Conservation (phyloP, 2,888 invertebrate genomes). For the Listrodromus nycthemerus region DNA sequence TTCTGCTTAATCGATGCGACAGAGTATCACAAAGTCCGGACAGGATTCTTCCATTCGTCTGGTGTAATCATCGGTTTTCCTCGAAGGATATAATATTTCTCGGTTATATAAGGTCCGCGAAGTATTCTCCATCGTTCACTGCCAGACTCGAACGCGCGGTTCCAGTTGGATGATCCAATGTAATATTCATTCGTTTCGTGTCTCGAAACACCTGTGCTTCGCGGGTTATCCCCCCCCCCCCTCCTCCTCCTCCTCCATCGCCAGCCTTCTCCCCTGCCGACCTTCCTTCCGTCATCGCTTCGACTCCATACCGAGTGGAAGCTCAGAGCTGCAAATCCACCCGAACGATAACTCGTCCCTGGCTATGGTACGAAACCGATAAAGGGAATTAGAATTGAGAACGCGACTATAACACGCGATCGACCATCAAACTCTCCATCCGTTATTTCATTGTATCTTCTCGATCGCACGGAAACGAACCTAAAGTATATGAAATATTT, state of each 20-base stretch:
- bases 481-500: background rate
- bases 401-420: conserved; percentile 12
- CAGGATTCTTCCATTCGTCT: background rate
- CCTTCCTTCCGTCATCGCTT: background rate
- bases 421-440: background rate
- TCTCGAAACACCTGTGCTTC: conserved; percentile 32
- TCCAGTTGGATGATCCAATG: conserved; percentile 21
- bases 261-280: background rate
- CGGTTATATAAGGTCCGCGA: background rate
- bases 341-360: conserved; percentile 26
- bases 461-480: conserved; percentile 4
- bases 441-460: conserved; percentile 23
- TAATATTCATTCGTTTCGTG: conserved; percentile 52
- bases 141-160: background rate
- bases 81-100: background rate
- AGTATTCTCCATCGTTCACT: background rate
- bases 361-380: background rate
- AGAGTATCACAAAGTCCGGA: background rate
- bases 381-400: conserved; percentile 29
- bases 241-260: too few species aligned
- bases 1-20: background rate
- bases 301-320: background rate
- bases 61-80: background rate
- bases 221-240: conserved; percentile 23
- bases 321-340: background rate